Conservation (phyloP, 2,113 vertebrate species). For the Arvicanthis niloticus region DNA sequence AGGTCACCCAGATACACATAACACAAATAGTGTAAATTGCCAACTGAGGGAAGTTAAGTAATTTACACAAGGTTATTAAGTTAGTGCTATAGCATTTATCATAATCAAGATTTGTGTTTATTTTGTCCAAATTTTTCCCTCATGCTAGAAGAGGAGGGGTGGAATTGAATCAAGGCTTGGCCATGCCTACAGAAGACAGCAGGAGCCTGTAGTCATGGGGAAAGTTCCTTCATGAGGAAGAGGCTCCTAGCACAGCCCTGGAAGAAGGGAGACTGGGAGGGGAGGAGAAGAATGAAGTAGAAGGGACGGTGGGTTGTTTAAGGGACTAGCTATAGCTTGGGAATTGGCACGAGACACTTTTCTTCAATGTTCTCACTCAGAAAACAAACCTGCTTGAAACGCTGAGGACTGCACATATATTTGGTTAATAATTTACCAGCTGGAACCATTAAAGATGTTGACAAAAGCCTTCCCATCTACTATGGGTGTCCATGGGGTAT, state of each 20-base stretch:
- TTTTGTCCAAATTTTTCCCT: neutral
- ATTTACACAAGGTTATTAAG: slow-evolving; percentile 53
- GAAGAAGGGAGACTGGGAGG: neutral
- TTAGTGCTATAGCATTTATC: neutral
- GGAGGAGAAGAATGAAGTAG: no score
- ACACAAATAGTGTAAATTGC: neutral
- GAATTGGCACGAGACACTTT: slow-evolving; percentile 53
- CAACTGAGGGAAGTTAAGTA: neutral
- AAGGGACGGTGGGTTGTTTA: no score
- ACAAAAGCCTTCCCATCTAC: slow-evolving; percentile 81
- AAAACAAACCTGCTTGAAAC: slow-evolving; percentile 78
- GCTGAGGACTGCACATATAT: slow-evolving; percentile 73
- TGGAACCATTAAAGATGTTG: slow-evolving; percentile 82
- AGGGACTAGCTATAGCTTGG: neutral
- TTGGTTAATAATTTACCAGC: slow-evolving; percentile 83
- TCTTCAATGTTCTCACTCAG: slow-evolving; percentile 71
- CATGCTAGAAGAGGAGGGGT: neutral
- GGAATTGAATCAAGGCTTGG: neutral
- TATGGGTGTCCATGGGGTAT: slow-evolving; percentile 72
- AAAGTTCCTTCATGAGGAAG: neutral
- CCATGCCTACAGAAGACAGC: neutral
- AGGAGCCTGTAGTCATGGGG: neutral
- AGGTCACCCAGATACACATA: neutral
- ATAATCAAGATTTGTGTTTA: slow-evolving; percentile 30
- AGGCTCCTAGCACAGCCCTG: neutral